Evolutionary conservation across 2,797 vertebrate genomes (phyloP).

Genomic region (Bradypodion pumilum): DNA sequence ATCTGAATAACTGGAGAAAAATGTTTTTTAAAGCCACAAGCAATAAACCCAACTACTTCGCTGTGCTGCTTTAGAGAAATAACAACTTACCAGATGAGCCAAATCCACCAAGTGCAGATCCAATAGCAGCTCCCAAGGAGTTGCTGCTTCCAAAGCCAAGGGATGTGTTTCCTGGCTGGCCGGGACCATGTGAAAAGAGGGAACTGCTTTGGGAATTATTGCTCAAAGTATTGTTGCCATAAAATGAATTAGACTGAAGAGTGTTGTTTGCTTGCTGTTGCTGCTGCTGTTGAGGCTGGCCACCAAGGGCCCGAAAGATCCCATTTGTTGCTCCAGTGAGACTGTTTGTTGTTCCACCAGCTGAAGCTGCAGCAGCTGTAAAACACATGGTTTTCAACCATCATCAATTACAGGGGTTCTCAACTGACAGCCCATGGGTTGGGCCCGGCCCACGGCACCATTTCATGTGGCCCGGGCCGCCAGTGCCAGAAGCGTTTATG

Average conservation of each 20-base stretch:
- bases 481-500: too few relatives aligned
- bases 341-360: constrained; percentile 89
- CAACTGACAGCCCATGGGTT: too few relatives aligned
- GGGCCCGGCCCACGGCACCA: too few relatives aligned
- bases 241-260: constrained; percentile 93
- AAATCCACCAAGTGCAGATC: constrained; percentile 95
- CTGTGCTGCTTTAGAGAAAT: constrained; percentile 50
- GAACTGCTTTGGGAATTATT: constrained; percentile 96
- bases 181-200: constrained; percentile 94
- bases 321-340: constrained; percentile 91
- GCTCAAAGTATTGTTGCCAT: constrained; percentile 89
- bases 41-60: constrained; percentile 52
- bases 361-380: constrained; percentile 89
- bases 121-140: constrained; percentile 92
- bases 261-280: constrained; percentile 87
- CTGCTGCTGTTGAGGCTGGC: constrained; percentile 84
- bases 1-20: constrained; percentile 21
- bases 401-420: constrained; percentile 43
- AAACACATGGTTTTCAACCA: constrained; percentile 67
- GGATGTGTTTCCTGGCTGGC: constrained; percentile 88
- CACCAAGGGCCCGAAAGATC: constrained; percentile 91
- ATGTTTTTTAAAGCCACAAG: constrained; percentile 46
- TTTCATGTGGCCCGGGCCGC: too few relatives aligned
- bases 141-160: constrained; percentile 92
- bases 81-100: constrained; percentile 89